Conservation (phyloP, 2,888 invertebrate genomes). For the Zele albiditarsus region DNA sequence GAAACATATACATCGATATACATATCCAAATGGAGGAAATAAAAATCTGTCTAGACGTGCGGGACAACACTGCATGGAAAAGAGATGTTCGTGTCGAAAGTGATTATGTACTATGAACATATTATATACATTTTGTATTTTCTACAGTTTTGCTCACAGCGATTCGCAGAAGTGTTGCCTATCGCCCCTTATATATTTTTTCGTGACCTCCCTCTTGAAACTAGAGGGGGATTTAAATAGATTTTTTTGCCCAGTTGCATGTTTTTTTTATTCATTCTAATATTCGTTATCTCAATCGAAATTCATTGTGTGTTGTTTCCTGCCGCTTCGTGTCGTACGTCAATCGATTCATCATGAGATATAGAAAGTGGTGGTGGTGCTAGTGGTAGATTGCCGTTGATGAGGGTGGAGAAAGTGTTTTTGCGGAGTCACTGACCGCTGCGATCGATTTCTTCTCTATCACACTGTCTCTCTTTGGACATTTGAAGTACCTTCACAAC, state of each 20-base stretch:
- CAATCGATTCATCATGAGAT: neutral
- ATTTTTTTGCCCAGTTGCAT: neutral
- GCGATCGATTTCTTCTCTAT: conserved; percentile 15
- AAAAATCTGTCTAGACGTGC: conserved; percentile 50
- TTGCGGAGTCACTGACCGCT: conserved; percentile 15
- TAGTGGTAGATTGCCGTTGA: neutral
- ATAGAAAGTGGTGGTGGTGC: neutral
- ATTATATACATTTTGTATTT: conserved; percentile 22
- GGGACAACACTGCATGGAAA: conserved; percentile 17
- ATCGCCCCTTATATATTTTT: conserved; percentile 19
- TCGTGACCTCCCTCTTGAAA: neutral
- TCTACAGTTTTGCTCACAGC: conserved; percentile 42
- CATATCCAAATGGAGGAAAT: neutral
- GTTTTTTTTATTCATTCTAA: conserved; percentile 9
- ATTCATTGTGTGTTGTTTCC: conserved; percentile 27
- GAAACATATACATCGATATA: neutral
- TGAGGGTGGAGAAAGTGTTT: neutral
- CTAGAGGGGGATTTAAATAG: neutral
- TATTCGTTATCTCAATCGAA: neutral
- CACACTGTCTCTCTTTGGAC: neutral
- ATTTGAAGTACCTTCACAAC: neutral
- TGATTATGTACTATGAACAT: conserved; percentile 51
- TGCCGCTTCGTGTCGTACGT: conserved; percentile 5
- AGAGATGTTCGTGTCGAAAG: conserved; percentile 47
- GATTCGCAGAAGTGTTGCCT: conserved; percentile 44